Conservation (phyloP, 2,113 vertebrate species). For the Pachycephala philippinensis region DNA sequence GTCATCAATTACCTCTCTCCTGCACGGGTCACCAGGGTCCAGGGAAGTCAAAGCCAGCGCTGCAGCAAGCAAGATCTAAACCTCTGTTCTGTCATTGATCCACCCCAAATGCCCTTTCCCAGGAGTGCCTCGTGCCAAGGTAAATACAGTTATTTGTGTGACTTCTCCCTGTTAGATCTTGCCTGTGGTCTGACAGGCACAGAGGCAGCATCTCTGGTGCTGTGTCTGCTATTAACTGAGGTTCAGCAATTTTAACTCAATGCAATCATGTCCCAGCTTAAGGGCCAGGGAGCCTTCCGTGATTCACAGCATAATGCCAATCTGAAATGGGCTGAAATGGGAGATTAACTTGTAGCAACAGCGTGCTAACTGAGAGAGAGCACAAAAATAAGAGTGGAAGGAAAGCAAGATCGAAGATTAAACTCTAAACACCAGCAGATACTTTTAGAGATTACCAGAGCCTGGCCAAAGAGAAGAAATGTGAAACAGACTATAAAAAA, state of each 20-base stretch:
- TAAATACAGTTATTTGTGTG: constrained; percentile 28
- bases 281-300: neutral
- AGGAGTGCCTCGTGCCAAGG: neutral
- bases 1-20: constrained; percentile 1
- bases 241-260: neutral
- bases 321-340: neutral
- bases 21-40: neutral
- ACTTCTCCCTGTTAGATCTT: neutral
- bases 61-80: neutral
- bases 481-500: neutral
- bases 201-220: neutral
- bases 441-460: neutral
- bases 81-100: neutral
- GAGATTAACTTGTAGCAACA: neutral
- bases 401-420: neutral
- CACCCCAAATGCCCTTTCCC: neutral
- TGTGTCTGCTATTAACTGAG: neutral
- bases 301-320: neutral
- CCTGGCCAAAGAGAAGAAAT: neutral
- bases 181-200: neutral
- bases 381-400: neutral
- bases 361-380: neutral
- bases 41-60: neutral
- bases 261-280: neutral
- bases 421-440: neutral